Evolutionary conservation across 2,888 invertebrate genomes (phyloP), one percentile per base, ranked within the genome.

Genomic region (Chrysomela aeneicollis): DNA sequence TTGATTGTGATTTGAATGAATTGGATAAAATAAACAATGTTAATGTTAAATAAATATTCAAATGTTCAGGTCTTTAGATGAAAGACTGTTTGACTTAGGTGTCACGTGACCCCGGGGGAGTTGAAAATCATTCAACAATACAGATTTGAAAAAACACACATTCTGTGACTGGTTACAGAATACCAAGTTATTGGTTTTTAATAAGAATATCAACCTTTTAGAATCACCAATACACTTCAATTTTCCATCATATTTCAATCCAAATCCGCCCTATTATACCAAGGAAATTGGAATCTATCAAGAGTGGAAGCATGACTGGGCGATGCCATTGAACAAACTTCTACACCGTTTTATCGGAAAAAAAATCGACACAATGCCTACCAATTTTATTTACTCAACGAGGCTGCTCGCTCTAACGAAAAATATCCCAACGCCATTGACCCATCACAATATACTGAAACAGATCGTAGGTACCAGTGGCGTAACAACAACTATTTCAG

Each of bases 381-480:
- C 12, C 55, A 55, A 52, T 55, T 55, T 55, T 15, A 55, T 42
- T 37, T 37, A 55, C 55, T 55, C 42, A 42, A 55, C 55, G 55
- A 42, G 42, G 21, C 21, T 42, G 15, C 10, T 5, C 22, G 15
- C n/a, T 42, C 42, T 15, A 42, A 42, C 42, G 42, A 55, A 55
- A 55, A 55, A 55, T 42, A 37, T 42, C 19, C 15, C 15, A 55
- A 42, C 37, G 22, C 21, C 55, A 55, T 42, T 42, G 55, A 55
- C 55, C 55, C 55, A 21, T 37, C 55, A 55, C 37, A 37, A 55
- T 55, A 15, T 26, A 37, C 55, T 10, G 55, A 42, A 55, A 42
- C 17, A 42, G 55, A 55, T 55, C 19, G 9, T n/a, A n/a, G n/a
- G n/a, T 42, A 10, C 42, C 42, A 42, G 42, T n/a, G 42, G 15